These are phyloP conservation scores for Oncorhynchus gorbuscha DNA, from an alignment of 2,113 vertebrate genomes.

Conservation along the genomic window DNA sequence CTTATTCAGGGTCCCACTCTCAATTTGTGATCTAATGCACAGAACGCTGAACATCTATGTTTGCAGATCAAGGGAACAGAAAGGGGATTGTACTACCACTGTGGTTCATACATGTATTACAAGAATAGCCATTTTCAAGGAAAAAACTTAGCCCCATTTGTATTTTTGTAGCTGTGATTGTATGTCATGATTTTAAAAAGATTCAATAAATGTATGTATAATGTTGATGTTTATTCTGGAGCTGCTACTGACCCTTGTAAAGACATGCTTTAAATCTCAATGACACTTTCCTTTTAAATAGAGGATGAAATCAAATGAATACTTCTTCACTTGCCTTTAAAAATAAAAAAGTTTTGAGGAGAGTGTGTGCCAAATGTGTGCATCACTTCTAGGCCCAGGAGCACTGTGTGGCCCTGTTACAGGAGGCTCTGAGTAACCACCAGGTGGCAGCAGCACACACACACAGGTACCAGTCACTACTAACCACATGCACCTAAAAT, in stretches of 20 bases:
- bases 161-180: too few relatives aligned
- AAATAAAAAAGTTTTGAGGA: too few relatives aligned
- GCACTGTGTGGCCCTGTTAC: constrained; percentile 87
- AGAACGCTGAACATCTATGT: too few relatives aligned
- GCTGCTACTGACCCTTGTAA: neutral
- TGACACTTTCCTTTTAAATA: neutral
- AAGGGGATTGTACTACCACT: neutral
- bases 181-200: too few relatives aligned
- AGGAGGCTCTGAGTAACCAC: constrained; percentile 82
- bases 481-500: neutral
- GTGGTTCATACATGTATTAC: neutral
- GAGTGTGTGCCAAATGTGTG: neutral
- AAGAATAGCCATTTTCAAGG: neutral
- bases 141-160: too few relatives aligned
- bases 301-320: too few relatives aligned
- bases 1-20: neutral
- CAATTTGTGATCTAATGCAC: neutral
- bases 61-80: neutral
- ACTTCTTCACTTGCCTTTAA: too few relatives aligned
- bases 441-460: constrained; percentile 59
- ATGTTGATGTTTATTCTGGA: too few relatives aligned
- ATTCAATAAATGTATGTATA: neutral
- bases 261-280: neutral
- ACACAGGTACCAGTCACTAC: constrained; percentile 63
- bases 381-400: constrained; percentile 82